A percentile compares a stretch with the other conserved stretches of the same genome.
These are phyloP conservation scores for Eupithecia subfuscata DNA, from an alignment of 2,888 invertebrate genomes.

Conservation along the genomic window DNA sequence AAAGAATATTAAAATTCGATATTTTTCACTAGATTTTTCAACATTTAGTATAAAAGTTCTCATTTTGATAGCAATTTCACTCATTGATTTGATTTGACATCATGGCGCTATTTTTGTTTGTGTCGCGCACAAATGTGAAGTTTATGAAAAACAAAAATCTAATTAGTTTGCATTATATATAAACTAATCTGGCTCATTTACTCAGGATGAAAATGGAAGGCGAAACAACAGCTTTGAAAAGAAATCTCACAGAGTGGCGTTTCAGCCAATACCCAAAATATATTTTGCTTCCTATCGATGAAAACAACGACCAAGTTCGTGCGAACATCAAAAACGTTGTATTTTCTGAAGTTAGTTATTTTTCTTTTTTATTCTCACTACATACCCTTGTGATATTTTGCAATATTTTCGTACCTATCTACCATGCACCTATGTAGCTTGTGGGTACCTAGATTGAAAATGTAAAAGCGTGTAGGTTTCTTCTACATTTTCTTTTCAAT, in stretches of 20 bases:
- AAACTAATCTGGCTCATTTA: neutral
- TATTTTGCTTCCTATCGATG: constrained; percentile 83
- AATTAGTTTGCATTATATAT: neutral
- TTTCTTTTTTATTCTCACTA: neutral
- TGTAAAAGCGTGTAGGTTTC: too few relatives aligned
- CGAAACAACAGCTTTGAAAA: constrained; percentile 65
- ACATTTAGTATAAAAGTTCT: neutral
- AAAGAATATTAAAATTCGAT: neutral
- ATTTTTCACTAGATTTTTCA: neutral
- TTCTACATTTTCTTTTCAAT: too few relatives aligned
- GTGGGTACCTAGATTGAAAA: too few relatives aligned
- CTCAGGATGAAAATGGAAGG: constrained; percentile 74
- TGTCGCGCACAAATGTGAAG: neutral
- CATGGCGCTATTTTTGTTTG: constrained; percentile 1
- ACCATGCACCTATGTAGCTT: too few relatives aligned
- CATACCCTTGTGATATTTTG: neutral
- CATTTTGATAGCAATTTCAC: neutral
- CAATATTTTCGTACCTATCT: neutral
- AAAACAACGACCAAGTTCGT: constrained; percentile 79
- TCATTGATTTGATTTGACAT: neutral
- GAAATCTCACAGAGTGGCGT: constrained; percentile 77
- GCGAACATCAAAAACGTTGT: constrained; percentile 82
- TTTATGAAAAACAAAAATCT: neutral
- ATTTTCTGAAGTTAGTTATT: constrained; percentile 80
- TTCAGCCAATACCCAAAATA: constrained; percentile 79